These are phyloP conservation scores for Drosophila navojoa DNA, from an alignment of 1,140 invertebrate genomes.

Conservation along the genomic window DNA sequence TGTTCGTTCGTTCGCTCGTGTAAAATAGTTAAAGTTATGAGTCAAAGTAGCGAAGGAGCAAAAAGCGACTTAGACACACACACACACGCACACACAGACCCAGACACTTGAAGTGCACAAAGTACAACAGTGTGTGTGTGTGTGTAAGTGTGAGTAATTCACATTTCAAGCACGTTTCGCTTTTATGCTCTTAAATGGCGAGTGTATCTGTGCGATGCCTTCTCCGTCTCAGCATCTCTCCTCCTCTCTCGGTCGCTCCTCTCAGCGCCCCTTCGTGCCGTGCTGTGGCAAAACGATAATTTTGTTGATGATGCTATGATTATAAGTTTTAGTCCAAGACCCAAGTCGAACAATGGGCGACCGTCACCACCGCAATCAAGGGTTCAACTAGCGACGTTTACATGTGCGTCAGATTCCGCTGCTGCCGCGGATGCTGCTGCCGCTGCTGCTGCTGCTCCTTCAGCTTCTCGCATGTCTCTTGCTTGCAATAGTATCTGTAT, in stretches of 20 bases:
- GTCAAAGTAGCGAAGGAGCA: conserved; percentile 65
- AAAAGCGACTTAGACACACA: conserved; percentile 39
- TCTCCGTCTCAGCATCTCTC: neutral
- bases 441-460: neutral
- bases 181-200: conserved; percentile 77
- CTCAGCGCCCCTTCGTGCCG: conserved; percentile 22
- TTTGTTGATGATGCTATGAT: conserved; percentile 78
- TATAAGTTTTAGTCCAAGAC: conserved; percentile 70
- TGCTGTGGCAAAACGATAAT: conserved; percentile 71
- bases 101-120: conserved; percentile 22
- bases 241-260: neutral
- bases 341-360: conserved; percentile 54
- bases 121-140: conserved; percentile 22
- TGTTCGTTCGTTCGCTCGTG: conserved; percentile 56
- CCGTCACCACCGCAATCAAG: conserved; percentile 55
- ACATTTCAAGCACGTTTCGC: conserved; percentile 75
- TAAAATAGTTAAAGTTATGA: conserved; percentile 77
- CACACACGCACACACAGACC: conserved; percentile 19
- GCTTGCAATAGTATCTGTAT: conserved; percentile 36
- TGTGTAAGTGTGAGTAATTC: conserved; percentile 55
- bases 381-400: conserved; percentile 58
- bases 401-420: conserved; percentile 44
- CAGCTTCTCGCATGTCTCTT: conserved; percentile 17
- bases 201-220: conserved; percentile 65
- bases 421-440: conserved; percentile 2